These are phyloP conservation scores for Cliona cf. orientalis DNA, from an alignment of 37 sponge, comb jelly and placozoan genomes.

Conservation along the genomic window DNA sequence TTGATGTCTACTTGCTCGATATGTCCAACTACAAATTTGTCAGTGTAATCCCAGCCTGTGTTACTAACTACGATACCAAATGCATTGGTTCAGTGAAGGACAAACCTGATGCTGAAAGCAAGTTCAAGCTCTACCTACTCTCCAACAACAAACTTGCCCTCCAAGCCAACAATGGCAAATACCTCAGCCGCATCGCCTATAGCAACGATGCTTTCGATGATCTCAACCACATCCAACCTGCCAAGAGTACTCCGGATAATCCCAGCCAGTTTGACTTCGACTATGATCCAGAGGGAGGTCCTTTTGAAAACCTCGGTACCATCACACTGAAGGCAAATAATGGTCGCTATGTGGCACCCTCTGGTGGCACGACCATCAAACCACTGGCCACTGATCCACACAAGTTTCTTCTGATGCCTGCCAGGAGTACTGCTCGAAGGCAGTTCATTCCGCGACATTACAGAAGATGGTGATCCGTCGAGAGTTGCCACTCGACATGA, in stretches of 20 bases:
- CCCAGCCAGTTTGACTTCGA: background rate
- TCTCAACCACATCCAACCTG: background rate
- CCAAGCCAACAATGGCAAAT: slow-evolving; percentile 7
- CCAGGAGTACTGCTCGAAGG: no score
- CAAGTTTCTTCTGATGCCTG: background rate
- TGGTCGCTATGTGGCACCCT: slow-evolving; percentile 1
- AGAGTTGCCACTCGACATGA: no score
- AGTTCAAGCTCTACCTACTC: slow-evolving; percentile 6
- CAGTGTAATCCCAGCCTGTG: background rate
- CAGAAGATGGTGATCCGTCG: no score
- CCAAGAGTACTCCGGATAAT: background rate
- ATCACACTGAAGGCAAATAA: slow-evolving; percentile 2
- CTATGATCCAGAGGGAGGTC: background rate
- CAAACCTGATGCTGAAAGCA: background rate
- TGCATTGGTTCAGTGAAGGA: background rate
- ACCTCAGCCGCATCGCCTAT: slow-evolving; percentile 9
- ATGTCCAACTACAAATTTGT: background rate
- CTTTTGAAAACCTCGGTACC: background rate
- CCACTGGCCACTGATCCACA: background rate
- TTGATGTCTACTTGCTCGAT: slow-evolving; percentile 1
- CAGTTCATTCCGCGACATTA: no score
- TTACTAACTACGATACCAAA: background rate
- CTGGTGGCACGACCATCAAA: background rate
- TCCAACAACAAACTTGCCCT: background rate
- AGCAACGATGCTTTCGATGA: background rate